These are phyloP conservation scores for Oreochromis tanganicae DNA, from an alignment of 2,113 vertebrate genomes.

Conservation along the genomic window DNA sequence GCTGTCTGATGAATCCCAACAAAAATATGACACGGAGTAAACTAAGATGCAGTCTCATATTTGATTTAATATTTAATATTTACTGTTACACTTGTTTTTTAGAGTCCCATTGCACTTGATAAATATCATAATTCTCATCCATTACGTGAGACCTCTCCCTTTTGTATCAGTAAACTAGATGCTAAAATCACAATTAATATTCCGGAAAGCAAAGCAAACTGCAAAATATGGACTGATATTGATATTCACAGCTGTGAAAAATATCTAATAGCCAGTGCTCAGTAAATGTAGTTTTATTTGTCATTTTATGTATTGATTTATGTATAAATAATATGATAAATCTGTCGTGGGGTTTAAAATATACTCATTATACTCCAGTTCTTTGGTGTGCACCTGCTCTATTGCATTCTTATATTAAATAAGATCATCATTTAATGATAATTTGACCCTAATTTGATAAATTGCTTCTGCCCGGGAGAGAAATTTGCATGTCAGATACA, in stretches of 20 bases:
- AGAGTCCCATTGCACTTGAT: background rate
- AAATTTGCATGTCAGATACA: background rate
- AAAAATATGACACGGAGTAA: background rate
- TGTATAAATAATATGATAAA: background rate
- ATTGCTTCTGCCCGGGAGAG: background rate
- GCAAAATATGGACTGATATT: background rate
- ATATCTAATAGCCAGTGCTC: background rate
- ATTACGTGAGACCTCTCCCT: background rate
- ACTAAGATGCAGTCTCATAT: background rate
- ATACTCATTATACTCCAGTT: background rate
- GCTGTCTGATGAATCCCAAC: background rate
- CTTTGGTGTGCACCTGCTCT: background rate
- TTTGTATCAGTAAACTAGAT: background rate
- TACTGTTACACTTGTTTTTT: background rate
- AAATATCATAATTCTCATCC: background rate
- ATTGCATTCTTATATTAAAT: background rate
- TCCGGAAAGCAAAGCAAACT: background rate
- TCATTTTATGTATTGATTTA: background rate
- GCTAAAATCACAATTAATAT: background rate
- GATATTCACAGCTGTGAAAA: background rate
- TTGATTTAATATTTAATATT: background rate
- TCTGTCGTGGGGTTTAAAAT: background rate
- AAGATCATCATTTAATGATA: background rate
- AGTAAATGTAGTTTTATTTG: background rate
- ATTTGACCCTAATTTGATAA: background rate